Evolutionary conservation across 2,113 vertebrate genomes (phyloP).

Genomic region (Noctilio leporinus): DNA sequence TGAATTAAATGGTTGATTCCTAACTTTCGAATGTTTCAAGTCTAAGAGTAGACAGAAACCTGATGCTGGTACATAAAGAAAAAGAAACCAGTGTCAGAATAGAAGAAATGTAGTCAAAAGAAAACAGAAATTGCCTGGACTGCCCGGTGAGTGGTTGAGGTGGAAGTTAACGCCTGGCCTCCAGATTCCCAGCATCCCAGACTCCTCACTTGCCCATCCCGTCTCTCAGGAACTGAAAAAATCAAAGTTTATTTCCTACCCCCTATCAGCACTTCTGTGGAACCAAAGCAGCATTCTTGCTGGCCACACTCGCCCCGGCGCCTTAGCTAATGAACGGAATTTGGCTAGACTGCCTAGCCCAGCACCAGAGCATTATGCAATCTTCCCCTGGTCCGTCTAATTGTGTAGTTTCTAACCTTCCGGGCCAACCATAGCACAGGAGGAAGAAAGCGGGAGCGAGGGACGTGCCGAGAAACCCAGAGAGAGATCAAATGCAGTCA

Average conservation of each 20-base stretch:
- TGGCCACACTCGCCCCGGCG: conserved; percentile 61
- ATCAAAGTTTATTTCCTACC: conserved; percentile 40
- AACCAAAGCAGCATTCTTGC: conserved; percentile 63
- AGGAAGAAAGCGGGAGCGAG: conserved; percentile 20
- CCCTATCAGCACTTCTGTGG: conserved; percentile 57
- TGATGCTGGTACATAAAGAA: neutral
- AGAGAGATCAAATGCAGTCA: conserved; percentile 39
- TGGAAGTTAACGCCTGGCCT: neutral
- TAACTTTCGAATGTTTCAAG: neutral
- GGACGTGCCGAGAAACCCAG: neutral
- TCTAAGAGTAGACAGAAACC: neutral
- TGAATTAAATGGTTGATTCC: neutral
- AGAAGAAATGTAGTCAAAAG: neutral
- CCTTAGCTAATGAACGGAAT: conserved; percentile 71
- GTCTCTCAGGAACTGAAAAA: conserved; percentile 27
- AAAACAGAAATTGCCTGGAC: neutral
- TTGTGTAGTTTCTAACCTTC: conserved; percentile 56
- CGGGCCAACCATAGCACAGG: conserved; percentile 43
- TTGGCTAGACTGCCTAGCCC: conserved; percentile 65
- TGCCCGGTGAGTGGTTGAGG: neutral
- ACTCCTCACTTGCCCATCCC: conserved; percentile 27
- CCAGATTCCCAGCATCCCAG: neutral
- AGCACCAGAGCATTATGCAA: conserved; percentile 61
- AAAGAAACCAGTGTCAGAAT: neutral
- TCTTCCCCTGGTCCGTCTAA: conserved; percentile 49